A percentile compares a stretch with the other conserved stretches of the same genome.
Conservation (phyloP, 1,140 invertebrate genomes). For the Triops longicaudatus region DNA sequence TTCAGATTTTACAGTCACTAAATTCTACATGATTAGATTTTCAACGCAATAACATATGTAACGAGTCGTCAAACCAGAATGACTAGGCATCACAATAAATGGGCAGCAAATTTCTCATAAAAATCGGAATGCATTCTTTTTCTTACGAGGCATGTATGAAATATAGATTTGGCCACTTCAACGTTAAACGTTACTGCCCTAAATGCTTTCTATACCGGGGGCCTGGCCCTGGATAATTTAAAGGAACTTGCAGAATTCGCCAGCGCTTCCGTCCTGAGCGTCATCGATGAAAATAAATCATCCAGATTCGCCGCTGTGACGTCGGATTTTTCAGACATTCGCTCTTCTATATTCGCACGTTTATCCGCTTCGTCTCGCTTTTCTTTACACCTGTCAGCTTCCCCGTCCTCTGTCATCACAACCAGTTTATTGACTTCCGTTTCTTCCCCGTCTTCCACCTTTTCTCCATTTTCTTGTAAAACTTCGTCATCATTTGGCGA, state of each 20-base stretch:
- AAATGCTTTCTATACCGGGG: neutral
- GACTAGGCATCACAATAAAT: neutral
- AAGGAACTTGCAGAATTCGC: conserved; percentile 24
- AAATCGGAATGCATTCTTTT: neutral
- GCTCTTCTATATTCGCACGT: neutral
- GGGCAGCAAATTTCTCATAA: neutral
- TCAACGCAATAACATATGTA: neutral
- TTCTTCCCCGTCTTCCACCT: neutral
- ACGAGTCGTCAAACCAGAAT: neutral
- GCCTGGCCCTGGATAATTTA: conserved; percentile 19
- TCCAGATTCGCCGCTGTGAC: conserved; percentile 1
- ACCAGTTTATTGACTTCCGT: neutral
- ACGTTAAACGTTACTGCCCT: neutral
- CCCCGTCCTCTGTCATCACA: neutral
- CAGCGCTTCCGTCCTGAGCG: conserved; percentile 24
- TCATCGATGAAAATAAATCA: conserved; percentile 20
- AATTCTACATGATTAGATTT: neutral
- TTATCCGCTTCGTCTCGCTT: neutral
- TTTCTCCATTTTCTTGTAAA: neutral
- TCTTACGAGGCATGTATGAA: neutral
- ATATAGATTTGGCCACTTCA: neutral
- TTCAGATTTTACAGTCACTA: neutral
- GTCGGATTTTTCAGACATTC: too few relatives aligned
- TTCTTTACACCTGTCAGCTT: neutral
- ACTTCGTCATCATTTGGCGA: neutral